Evolutionary conservation across 2,797 vertebrate genomes (phyloP).

Genomic region (Brachymystax lenok): DNA sequence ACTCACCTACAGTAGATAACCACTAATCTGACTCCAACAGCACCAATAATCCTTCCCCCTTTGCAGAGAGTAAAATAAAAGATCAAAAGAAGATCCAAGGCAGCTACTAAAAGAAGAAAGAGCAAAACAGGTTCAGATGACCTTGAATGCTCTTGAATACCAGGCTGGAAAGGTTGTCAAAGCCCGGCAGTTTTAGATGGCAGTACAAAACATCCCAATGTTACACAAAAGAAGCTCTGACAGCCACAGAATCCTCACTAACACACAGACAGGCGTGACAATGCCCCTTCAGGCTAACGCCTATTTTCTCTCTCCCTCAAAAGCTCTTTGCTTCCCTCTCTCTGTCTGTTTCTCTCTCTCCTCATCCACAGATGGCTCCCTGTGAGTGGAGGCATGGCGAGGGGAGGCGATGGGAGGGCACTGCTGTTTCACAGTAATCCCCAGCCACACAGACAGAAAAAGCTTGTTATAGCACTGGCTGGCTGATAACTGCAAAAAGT

Average conservation of each 20-base stretch:
- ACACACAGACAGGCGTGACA: slow-evolving; percentile 73
- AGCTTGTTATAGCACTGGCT: slow-evolving; percentile 82
- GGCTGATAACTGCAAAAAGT: slow-evolving; percentile 83
- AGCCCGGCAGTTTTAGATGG: slow-evolving; percentile 59
- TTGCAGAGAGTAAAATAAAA: slow-evolving; percentile 33
- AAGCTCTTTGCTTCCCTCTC: slow-evolving; percentile 21
- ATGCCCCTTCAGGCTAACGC: slow-evolving; percentile 70
- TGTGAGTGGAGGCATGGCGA: slow-evolving; percentile 59
- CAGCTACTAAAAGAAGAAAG: slow-evolving; percentile 28
- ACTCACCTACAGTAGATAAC: slow-evolving; percentile 61
- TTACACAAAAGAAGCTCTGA: slow-evolving; percentile 67
- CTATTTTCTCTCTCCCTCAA: slow-evolving; percentile 41
- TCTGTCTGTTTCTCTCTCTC: slow-evolving; percentile 9
- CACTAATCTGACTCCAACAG: slow-evolving; percentile 39
- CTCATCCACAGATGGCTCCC: slow-evolving; percentile 21
- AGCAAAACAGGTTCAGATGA: slow-evolving; percentile 49
- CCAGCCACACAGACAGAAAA: slow-evolving; percentile 78
- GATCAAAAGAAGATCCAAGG: slow-evolving; percentile 56
- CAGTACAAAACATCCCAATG: slow-evolving; percentile 70
- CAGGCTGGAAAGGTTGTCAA: slow-evolving; percentile 53
- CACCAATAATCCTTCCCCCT: slow-evolving; percentile 46
- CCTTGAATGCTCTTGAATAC: slow-evolving; percentile 63
- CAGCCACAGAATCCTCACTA: slow-evolving; percentile 66
- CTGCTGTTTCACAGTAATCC: slow-evolving; percentile 75
- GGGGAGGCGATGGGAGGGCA: slow-evolving; percentile 57